These are phyloP conservation scores for Colaptes auratus DNA, from an alignment of 2,113 vertebrate species.

Conservation along the genomic window DNA sequence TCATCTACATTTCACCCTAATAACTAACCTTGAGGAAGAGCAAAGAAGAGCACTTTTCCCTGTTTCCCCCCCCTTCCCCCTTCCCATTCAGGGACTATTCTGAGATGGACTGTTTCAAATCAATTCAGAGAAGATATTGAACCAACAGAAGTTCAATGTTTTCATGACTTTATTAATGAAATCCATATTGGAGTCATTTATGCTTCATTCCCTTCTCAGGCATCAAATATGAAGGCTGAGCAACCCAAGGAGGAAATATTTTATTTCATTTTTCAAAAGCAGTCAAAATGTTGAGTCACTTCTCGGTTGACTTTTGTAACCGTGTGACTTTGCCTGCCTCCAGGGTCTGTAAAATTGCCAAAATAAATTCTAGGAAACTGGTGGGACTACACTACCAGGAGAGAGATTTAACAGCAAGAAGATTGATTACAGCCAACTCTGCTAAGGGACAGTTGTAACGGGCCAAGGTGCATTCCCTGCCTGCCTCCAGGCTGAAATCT, in stretches of 20 bases:
- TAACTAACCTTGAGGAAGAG: constrained; percentile 69
- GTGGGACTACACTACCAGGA: neutral
- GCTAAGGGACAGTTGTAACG: neutral
- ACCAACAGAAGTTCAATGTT: constrained; percentile 6
- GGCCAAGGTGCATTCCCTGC: neutral
- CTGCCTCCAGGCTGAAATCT: neutral
- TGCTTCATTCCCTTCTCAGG: neutral
- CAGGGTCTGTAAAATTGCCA: constrained; percentile 10
- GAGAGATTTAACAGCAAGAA: neutral
- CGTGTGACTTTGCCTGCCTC: constrained; percentile 1
- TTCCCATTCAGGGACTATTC: neutral
- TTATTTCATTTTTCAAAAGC: neutral
- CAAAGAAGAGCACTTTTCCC: constrained; percentile 60
- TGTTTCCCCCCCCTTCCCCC: neutral
- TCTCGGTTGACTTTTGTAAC: neutral
- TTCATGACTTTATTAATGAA: neutral
- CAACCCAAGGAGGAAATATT: neutral
- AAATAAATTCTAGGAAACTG: constrained; percentile 3
- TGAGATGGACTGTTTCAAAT: constrained; percentile 37
- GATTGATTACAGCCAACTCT: neutral
- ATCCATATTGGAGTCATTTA: neutral
- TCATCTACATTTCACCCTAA: constrained; percentile 66
- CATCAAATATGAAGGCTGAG: neutral
- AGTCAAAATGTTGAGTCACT: neutral
- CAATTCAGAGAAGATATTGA: neutral